Conservation (phyloP, 2,888 invertebrate genomes). For the Volucella inflata region DNA sequence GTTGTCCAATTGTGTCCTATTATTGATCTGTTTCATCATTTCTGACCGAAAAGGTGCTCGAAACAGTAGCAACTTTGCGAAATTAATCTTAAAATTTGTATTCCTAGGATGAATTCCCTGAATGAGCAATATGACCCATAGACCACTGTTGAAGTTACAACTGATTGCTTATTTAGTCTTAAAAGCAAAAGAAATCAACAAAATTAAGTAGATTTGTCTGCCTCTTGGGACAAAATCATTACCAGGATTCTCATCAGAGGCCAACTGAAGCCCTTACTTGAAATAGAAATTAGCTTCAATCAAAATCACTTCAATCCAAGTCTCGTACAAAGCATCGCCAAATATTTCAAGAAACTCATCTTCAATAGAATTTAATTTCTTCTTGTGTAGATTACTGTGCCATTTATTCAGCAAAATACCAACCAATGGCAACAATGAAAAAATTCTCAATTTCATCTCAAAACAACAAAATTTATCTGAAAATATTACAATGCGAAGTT, state of each 20-base stretch:
- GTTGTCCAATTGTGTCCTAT: too few relatives aligned
- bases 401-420: slow-evolving; percentile 18
- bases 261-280: neutral
- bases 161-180: too few relatives aligned
- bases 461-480: slow-evolving; percentile 41
- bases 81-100: too few relatives aligned
- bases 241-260: neutral
- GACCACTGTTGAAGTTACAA: too few relatives aligned
- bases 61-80: too few relatives aligned
- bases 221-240: too few relatives aligned
- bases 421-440: neutral
- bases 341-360: slow-evolving; percentile 33
- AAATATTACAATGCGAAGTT: slow-evolving; percentile 59
- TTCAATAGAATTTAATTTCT: slow-evolving; percentile 24
- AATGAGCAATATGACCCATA: too few relatives aligned
- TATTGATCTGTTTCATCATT: too few relatives aligned
- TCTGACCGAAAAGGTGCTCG: too few relatives aligned
- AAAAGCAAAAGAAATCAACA: too few relatives aligned
- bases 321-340: slow-evolving; percentile 15
- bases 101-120: too few relatives aligned
- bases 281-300: neutral
- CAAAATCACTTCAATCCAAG: neutral
- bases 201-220: too few relatives aligned
- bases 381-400: slow-evolving; percentile 39
- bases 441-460: slow-evolving; percentile 12